Evolutionary conservation across 2,113 vertebrate genomes (phyloP).

Genomic region (Cyphomyrus discorhynchus): DNA sequence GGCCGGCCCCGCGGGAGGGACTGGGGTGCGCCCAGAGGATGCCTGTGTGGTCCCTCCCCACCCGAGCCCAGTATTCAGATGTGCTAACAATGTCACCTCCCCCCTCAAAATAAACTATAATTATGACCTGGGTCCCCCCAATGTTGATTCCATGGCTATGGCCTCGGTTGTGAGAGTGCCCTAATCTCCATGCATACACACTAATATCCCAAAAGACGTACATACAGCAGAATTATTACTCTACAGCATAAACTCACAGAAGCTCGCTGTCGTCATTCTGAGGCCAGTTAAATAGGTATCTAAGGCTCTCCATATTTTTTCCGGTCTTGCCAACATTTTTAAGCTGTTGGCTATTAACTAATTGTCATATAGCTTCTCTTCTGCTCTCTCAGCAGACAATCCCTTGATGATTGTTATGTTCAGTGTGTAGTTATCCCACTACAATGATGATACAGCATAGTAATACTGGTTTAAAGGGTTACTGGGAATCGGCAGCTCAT

Average conservation of each 20-base stretch:
- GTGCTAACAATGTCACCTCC: too few relatives aligned
- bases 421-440: neutral
- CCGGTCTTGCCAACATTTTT: neutral
- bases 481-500: neutral
- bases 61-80: too few relatives aligned
- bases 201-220: neutral
- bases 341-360: neutral
- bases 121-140: too few relatives aligned
- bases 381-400: neutral
- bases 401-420: neutral
- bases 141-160: too few relatives aligned
- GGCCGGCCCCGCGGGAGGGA: too few relatives aligned
- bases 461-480: neutral
- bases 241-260: neutral
- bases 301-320: neutral
- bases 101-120: too few relatives aligned
- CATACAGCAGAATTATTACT: neutral
- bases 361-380: neutral
- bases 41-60: too few relatives aligned
- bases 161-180: neutral
- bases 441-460: neutral
- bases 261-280: neutral
- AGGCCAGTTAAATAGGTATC: neutral
- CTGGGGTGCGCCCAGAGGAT: neutral
- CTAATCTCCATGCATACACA: neutral